A percentile compares a stretch with the other conserved stretches of the same genome.
Conservation (phyloP, 2,113 vertebrate genomes). For the Puma concolor region DNA sequence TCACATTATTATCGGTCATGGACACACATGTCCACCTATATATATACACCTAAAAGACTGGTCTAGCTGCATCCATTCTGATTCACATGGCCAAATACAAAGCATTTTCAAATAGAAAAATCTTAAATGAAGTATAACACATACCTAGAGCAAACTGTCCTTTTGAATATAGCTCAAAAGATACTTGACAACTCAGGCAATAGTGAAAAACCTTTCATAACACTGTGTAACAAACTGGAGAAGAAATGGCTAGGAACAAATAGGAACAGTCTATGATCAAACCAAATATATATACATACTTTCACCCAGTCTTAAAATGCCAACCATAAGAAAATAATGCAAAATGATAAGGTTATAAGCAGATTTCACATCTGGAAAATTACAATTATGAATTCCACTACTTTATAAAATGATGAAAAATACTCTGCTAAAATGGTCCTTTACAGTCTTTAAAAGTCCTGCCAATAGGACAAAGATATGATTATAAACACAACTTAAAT, state of each 20-base stretch:
- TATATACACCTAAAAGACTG: neutral
- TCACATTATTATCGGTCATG: neutral
- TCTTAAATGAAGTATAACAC: neutral
- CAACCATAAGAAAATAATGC: conserved; percentile 6
- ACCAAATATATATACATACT: neutral
- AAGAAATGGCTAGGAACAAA: neutral
- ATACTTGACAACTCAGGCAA: neutral
- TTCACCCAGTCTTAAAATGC: neutral
- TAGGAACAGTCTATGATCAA: neutral
- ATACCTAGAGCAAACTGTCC: neutral
- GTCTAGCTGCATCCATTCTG: neutral
- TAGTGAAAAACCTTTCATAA: conserved; percentile 3
- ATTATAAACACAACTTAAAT: conserved; percentile 40
- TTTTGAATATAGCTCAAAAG: conserved; percentile 30
- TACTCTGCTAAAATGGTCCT: neutral
- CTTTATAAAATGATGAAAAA: conserved; percentile 20
- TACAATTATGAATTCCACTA: neutral
- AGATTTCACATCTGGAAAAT: neutral
- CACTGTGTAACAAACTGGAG: neutral
- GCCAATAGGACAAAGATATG: neutral
- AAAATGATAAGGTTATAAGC: neutral
- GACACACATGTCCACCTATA: neutral
- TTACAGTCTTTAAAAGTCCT: neutral
- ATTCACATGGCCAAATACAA: neutral
- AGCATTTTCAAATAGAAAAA: neutral